Percentiles rank a stretch among this genome's conserved stretches.
Evolutionary conservation across 2,797 vertebrate species (phyloP).

Genomic region (Channallabes apus): DNA sequence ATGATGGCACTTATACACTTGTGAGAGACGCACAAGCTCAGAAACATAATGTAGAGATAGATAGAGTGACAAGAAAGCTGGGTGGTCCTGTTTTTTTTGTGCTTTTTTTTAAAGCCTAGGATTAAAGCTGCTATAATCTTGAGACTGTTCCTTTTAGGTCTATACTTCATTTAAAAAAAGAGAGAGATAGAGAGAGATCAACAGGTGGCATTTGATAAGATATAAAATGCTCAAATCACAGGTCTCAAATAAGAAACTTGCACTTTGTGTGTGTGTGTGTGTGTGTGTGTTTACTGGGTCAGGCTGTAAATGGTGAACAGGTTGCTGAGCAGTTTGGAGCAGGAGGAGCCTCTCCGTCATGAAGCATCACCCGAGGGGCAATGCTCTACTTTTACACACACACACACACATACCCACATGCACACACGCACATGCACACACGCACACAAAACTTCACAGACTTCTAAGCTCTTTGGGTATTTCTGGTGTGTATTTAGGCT

Average conservation of each 20-base stretch:
- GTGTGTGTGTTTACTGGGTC: slow-evolving; percentile 31
- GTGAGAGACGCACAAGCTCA: slow-evolving; percentile 10
- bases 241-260: not conserved
- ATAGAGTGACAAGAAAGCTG: not conserved
- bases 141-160: not conserved
- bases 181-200: not conserved
- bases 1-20: slow-evolving; percentile 32
- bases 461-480: slow-evolving; percentile 15
- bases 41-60: slow-evolving; percentile 3
- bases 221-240: slow-evolving; percentile 1
- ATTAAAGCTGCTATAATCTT: not conserved
- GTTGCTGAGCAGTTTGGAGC: slow-evolving; percentile 47
- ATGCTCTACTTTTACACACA: slow-evolving; percentile 51
- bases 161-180: not conserved
- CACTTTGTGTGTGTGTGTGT: not conserved
- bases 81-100: not conserved
- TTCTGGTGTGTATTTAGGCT: slow-evolving; percentile 40
- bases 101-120: not conserved
- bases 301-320: slow-evolving; percentile 45
- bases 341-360: slow-evolving; percentile 37
- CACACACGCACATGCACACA: no score
- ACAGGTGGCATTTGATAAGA: not conserved
- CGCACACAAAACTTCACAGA: slow-evolving; percentile 28
- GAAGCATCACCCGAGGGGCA: slow-evolving; percentile 30
- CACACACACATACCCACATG: slow-evolving; percentile 38